These are phyloP conservation scores for Linnaemya vulpina DNA, from an alignment of 2,888 invertebrate genomes.

Conservation along the genomic window DNA sequence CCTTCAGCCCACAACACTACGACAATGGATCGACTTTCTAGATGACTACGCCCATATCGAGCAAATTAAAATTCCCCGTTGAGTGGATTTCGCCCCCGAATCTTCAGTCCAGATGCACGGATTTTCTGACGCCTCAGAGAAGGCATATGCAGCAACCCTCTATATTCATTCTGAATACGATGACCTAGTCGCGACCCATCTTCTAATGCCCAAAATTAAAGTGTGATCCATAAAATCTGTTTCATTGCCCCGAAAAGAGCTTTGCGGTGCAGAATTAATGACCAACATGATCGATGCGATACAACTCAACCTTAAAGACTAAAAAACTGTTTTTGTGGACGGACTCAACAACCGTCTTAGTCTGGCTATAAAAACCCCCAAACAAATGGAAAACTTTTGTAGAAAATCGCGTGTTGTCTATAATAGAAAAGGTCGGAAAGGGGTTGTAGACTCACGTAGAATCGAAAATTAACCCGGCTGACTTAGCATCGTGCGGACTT, in stretches of 20 bases:
- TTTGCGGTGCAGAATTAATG: too few relatives aligned
- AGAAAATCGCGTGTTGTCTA: constrained; percentile 11
- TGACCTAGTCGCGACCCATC: not conserved
- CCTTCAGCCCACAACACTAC: not conserved
- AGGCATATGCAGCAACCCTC: too few relatives aligned
- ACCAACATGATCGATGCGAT: too few relatives aligned
- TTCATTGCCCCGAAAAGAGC: too few relatives aligned
- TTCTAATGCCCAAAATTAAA: too few relatives aligned
- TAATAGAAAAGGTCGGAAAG: constrained; percentile 9
- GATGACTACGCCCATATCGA: constrained; percentile 5
- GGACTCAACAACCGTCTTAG: constrained; percentile 1
- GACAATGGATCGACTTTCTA: not conserved
- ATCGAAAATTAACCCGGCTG: too few relatives aligned
- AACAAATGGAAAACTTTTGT: constrained; percentile 25
- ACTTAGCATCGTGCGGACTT: too few relatives aligned
- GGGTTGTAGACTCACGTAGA: constrained; percentile 1
- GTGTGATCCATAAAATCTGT: too few relatives aligned
- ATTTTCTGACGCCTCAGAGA: too few relatives aligned
- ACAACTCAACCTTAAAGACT: too few relatives aligned
- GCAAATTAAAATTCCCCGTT: constrained; percentile 19
- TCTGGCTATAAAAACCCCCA: constrained; percentile 12
- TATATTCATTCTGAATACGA: not conserved
- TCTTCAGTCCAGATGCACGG: not conserved
- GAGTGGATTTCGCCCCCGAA: not conserved
- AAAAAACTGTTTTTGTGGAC: too few relatives aligned